Conservation (phyloP, 2,797 vertebrate genomes). For the Schizopygopsis malacanthus region DNA sequence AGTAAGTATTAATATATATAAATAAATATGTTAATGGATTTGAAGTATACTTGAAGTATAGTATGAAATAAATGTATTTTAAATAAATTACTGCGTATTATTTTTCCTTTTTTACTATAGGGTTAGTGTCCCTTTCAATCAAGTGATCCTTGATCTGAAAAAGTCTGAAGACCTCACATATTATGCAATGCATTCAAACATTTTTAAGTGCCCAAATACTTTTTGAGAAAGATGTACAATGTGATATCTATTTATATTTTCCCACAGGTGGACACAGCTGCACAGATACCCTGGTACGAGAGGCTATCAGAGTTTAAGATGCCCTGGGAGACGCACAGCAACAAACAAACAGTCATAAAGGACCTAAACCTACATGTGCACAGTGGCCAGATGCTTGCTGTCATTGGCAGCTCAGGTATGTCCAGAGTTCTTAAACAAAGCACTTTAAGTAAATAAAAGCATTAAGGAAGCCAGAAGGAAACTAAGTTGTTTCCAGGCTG, state of each 20-base stretch:
- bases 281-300: slow-evolving; percentile 95
- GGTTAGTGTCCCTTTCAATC: neutral
- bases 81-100: too few relatives aligned
- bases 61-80: too few relatives aligned
- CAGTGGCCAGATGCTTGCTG: slow-evolving; percentile 95
- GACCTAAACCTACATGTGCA: slow-evolving; percentile 87
- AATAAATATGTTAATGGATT: neutral
- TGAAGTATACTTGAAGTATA: too few relatives aligned
- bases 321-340: slow-evolving; percentile 83
- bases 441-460: neutral
- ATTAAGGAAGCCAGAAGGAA: neutral
- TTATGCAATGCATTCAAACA: neutral
- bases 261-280: slow-evolving; percentile 84
- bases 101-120: too few relatives aligned
- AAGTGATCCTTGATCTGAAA: neutral
- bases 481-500: slow-evolving; percentile 76
- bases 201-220: neutral
- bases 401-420: slow-evolving; percentile 94
- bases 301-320: slow-evolving; percentile 87
- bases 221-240: neutral
- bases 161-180: neutral
- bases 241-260: slow-evolving; percentile 13
- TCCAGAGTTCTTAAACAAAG: neutral
- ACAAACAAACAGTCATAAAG: slow-evolving; percentile 81
- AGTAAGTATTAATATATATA: too few relatives aligned